Percentiles rank a stretch among this genome's conserved stretches.
Conservation (phyloP, 2,113 vertebrate species). For the Apaloderma vittatum region DNA sequence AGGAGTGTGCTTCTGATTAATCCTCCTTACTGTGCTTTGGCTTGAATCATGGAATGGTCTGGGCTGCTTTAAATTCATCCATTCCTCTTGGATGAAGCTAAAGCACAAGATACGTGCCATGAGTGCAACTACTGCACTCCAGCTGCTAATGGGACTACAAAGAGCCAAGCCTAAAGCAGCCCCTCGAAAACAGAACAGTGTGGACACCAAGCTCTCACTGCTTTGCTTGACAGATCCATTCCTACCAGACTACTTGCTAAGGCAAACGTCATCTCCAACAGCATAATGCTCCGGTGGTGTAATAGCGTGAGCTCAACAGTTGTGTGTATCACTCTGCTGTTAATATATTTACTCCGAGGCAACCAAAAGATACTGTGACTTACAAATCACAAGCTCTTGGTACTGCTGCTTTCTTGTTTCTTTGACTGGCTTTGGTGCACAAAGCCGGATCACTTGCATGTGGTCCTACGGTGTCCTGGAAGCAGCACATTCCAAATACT, state of each 20-base stretch:
- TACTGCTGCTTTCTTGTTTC: background rate
- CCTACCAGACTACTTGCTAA: background rate
- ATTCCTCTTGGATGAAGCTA: background rate
- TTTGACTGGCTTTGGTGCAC: background rate
- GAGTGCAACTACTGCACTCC: background rate
- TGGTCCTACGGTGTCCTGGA: fast-evolving
- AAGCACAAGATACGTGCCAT: background rate
- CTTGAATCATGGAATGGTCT: background rate
- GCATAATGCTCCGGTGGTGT: background rate
- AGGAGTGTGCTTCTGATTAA: slow-evolving; percentile 33
- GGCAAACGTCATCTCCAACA: background rate
- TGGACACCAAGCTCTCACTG: background rate
- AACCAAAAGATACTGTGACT: background rate
- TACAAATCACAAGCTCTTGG: background rate
- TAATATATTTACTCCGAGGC: background rate
- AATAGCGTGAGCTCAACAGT: background rate
- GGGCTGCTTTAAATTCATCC: background rate
- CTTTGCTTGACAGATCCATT: background rate
- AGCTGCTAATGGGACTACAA: background rate
- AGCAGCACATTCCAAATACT: background rate
- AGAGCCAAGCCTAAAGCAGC: background rate
- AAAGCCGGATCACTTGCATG: background rate
- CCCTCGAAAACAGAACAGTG: background rate
- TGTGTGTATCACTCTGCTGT: background rate
- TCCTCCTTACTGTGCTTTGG: slow-evolving; percentile 32